Conservation (phyloP, 2,888 invertebrate species). For the Galerucella pusilla region DNA sequence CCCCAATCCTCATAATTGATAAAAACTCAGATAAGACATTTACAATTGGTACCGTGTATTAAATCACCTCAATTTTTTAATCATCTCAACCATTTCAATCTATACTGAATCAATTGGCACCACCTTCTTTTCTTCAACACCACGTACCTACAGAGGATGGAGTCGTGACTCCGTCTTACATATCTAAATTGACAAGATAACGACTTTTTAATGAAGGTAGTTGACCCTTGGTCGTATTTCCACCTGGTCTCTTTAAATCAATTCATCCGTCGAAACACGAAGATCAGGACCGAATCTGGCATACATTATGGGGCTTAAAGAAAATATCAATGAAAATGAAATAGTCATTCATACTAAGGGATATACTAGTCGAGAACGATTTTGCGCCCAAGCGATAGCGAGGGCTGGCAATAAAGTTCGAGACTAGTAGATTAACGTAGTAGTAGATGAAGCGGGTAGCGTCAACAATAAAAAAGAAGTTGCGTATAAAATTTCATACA, state of each 20-base stretch:
- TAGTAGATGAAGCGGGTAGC: no score
- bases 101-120: conserved; percentile 21
- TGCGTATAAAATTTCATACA: no score
- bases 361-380: no score
- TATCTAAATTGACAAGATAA: conserved; percentile 29
- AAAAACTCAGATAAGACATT: conserved; percentile 3
- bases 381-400: no score
- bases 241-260: conserved; percentile 21
- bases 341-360: no score
- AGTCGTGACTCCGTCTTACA: conserved; percentile 22
- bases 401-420: no score
- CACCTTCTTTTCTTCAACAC: conserved; percentile 13
- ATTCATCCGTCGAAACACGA: conserved; percentile 18
- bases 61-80: conserved; percentile 6
- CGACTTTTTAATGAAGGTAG: conserved; percentile 30
- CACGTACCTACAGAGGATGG: conserved; percentile 12
- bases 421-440: no score
- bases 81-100: conserved; percentile 8
- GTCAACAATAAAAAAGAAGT: no score
- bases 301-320: background rate
- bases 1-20: background rate
- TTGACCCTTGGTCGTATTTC: conserved; percentile 20
- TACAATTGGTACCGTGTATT: conserved; percentile 1
- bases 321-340: no score
- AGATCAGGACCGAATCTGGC: background rate